phyloP scores from a whole-genome alignment of 2,113 vertebrate genomes.

The Xenopus borealis region DNA sequence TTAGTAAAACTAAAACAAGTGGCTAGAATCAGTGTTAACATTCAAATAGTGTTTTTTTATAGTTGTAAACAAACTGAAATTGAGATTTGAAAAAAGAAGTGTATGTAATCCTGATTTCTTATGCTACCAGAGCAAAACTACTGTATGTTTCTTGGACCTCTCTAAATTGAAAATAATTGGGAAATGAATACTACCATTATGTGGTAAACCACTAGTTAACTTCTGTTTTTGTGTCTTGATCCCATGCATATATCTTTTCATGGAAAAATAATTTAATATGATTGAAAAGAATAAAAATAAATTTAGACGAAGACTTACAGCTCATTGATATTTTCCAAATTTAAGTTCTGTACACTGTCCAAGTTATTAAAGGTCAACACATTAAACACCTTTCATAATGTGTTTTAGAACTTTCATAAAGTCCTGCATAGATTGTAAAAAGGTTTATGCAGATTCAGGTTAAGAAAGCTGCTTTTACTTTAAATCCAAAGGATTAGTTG shows the following conservation, averaged over 20 bases:
- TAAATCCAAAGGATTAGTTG: constrained; percentile 27
- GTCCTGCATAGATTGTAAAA: constrained; percentile 29
- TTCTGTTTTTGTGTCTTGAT: constrained; percentile 17
- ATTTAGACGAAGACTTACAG: constrained; percentile 27
- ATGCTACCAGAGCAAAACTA: too few species aligned
- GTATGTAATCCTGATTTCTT: too few species aligned
- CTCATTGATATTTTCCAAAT: constrained; percentile 41
- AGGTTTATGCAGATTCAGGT: constrained; percentile 28
- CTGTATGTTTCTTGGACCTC: too few species aligned
- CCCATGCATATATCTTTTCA: constrained; percentile 19
- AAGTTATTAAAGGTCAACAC: constrained; percentile 45
- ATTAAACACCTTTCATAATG: constrained; percentile 45
- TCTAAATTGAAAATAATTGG: constrained; percentile 14
- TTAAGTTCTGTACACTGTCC: constrained; percentile 31
- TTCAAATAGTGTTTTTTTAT: too few species aligned
- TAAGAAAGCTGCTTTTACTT: constrained; percentile 35
- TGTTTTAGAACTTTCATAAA: constrained; percentile 40
- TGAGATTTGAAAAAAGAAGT: too few species aligned
- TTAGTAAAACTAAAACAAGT: too few species aligned
- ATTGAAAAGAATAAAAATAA: constrained; percentile 28
- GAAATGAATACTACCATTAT: constrained; percentile 22
- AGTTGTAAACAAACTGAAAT: too few species aligned
- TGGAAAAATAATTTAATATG: constrained; percentile 37
- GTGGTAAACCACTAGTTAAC: constrained; percentile 15
- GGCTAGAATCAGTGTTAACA: too few species aligned